Percentiles rank a stretch among this genome's conserved stretches.
Conservation (phyloP, 2,888 invertebrate genomes). For the Philonicus albiceps region DNA sequence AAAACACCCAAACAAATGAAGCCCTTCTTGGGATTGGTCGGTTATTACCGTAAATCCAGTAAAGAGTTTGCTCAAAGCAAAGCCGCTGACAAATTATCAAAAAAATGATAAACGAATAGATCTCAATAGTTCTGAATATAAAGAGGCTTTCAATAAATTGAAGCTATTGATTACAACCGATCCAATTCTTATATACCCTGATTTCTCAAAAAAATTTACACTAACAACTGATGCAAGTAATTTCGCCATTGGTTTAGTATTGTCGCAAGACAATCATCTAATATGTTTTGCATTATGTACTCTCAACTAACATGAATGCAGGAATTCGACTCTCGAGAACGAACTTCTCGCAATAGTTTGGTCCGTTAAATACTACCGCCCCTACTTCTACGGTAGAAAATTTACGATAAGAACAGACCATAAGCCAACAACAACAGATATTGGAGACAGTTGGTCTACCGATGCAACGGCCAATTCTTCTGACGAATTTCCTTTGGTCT, state of each 20-base stretch:
- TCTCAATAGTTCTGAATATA: slow-evolving; percentile 8
- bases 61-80: slow-evolving; percentile 17
- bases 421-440: too few relatives aligned
- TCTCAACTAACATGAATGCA: slow-evolving; percentile 24
- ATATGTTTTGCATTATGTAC: slow-evolving; percentile 36
- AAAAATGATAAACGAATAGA: slow-evolving; percentile 41
- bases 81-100: background rate
- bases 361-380: slow-evolving; percentile 30
- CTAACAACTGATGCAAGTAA: too few relatives aligned
- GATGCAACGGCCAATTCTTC: slow-evolving; percentile 41
- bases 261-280: slow-evolving; percentile 18
- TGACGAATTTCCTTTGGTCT: background rate
- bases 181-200: slow-evolving; percentile 1
- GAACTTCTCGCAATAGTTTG: slow-evolving; percentile 38
- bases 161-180: background rate
- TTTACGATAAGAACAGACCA: too few relatives aligned
- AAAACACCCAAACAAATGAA: slow-evolving; percentile 45
- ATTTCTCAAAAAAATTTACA: slow-evolving; percentile 4
- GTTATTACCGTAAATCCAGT: slow-evolving; percentile 20
- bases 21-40: slow-evolving; percentile 39
- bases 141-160: background rate
- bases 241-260: background rate
- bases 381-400: slow-evolving; percentile 42
- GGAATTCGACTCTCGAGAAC: slow-evolving; percentile 38
- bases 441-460: too few relatives aligned